These are phyloP conservation scores for Setipinna tenuifilis DNA, from an alignment of 2,797 vertebrate genomes.

Conservation along the genomic window DNA sequence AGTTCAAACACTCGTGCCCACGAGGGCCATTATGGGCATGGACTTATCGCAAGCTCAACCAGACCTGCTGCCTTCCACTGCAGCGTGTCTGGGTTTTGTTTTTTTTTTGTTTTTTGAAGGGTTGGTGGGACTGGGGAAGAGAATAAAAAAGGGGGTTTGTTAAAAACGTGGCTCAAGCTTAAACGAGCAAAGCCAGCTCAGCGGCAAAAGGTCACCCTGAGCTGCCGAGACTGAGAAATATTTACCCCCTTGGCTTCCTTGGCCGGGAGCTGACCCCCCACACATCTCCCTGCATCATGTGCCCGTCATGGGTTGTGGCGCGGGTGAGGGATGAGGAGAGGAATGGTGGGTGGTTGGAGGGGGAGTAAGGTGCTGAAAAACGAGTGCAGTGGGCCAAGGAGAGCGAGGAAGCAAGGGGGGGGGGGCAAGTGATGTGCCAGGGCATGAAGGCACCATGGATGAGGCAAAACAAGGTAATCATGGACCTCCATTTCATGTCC, in stretches of 20 bases:
- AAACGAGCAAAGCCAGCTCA: not conserved
- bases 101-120: not conserved
- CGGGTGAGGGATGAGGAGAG: constrained; percentile 49
- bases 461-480: not conserved
- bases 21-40: not conserved
- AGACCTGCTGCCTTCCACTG: not conserved
- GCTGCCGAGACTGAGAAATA: not conserved
- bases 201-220: not conserved
- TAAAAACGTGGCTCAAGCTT: not conserved
- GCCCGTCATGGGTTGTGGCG: constrained; percentile 71
- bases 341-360: not conserved
- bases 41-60: not conserved
- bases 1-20: not conserved
- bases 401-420: constrained; percentile 31
- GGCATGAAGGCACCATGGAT: not conserved
- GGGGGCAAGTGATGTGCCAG: constrained; percentile 20
- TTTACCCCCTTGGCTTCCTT: constrained; percentile 31
- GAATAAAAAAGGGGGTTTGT: not conserved
- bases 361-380: constrained; percentile 27
- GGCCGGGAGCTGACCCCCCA: constrained; percentile 58
- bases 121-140: not conserved
- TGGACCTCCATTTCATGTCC: not conserved
- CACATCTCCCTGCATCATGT: constrained; percentile 66
- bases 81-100: not conserved
- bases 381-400: constrained; percentile 3